Percentiles rank a stretch among this genome's conserved stretches.
Conservation (phyloP, 2,888 invertebrate genomes). For the Trilocha varians region DNA sequence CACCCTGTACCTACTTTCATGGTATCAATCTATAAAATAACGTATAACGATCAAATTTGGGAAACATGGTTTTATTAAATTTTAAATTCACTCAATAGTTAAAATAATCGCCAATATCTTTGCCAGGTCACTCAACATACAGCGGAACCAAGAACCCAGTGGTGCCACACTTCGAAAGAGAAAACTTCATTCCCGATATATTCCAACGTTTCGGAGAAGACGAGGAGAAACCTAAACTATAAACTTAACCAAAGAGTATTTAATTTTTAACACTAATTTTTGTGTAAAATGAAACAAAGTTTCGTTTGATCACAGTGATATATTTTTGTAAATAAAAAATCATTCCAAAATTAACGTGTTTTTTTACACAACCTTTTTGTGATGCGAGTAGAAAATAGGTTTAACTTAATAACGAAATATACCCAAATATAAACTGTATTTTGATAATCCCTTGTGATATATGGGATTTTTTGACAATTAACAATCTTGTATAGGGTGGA, state of each 20-base stretch:
- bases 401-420: too few species aligned
- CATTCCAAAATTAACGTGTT: constrained; percentile 4
- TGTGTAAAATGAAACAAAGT: constrained; percentile 4
- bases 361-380: constrained; percentile 1
- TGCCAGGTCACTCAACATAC: constrained; percentile 14
- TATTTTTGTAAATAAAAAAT: constrained; percentile 15
- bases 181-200: constrained; percentile 23
- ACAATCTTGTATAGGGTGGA: too few species aligned
- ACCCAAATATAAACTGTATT: too few species aligned
- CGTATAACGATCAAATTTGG: too few species aligned
- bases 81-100: too few species aligned
- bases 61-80: too few species aligned
- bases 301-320: constrained; percentile 3
- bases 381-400: too few species aligned
- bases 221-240: constrained; percentile 4
- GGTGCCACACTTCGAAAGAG: constrained; percentile 5
- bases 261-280: background rate
- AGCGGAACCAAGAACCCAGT: constrained; percentile 17
- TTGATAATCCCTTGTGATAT: too few species aligned
- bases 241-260: constrained; percentile 3
- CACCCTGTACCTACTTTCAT: too few species aligned
- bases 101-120: background rate
- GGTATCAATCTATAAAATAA: too few species aligned
- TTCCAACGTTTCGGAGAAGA: constrained; percentile 24
- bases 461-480: too few species aligned